A percentile compares a stretch with the other conserved stretches of the same genome.
These are phyloP conservation scores for Peromyscus nudipes DNA, from an alignment of 2,797 vertebrate genomes.

Conservation along the genomic window DNA sequence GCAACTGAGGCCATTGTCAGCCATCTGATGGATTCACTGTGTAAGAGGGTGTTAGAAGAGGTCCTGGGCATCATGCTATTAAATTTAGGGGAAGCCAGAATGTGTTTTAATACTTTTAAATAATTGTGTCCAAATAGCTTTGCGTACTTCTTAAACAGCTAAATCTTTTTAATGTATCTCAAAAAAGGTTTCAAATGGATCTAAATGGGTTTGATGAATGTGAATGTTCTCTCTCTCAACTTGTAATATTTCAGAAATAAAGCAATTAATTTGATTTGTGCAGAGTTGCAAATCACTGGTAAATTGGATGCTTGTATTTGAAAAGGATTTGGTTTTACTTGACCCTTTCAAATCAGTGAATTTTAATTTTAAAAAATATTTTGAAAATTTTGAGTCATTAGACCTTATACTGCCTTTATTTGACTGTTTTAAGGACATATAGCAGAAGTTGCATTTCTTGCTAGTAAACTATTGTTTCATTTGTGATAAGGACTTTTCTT, in stretches of 20 bases:
- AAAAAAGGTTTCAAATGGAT: slow-evolving; percentile 84
- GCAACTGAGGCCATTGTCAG: slow-evolving; percentile 70
- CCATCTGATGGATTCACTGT: not conserved
- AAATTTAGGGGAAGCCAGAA: slow-evolving; percentile 78
- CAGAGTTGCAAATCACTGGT: slow-evolving; percentile 85
- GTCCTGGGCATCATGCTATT: slow-evolving; percentile 33
- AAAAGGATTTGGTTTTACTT: slow-evolving; percentile 81
- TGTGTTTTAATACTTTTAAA: slow-evolving; percentile 85
- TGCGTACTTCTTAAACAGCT: slow-evolving; percentile 83
- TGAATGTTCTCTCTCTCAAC: slow-evolving; percentile 79
- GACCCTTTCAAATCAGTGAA: slow-evolving; percentile 76
- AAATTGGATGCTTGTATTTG: slow-evolving; percentile 81
- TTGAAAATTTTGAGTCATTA: slow-evolving; percentile 60
- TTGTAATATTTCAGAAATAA: slow-evolving; percentile 87
- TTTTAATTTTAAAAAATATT: not conserved
- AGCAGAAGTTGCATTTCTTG: slow-evolving; percentile 61
- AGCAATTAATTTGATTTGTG: slow-evolving; percentile 88
- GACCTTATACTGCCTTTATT: slow-evolving; percentile 4
- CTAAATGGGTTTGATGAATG: slow-evolving; percentile 87
- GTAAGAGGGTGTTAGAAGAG: slow-evolving; percentile 53
- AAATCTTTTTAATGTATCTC: slow-evolving; percentile 87
- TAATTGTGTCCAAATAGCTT: slow-evolving; percentile 86
- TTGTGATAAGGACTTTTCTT: not conserved
- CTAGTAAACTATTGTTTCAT: slow-evolving; percentile 65
- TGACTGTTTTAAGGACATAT: not conserved